Evolutionary conservation across 2,113 vertebrate species (phyloP), one percentile per base, ranked within the genome.

Genomic region (Prinia subflava): DNA sequence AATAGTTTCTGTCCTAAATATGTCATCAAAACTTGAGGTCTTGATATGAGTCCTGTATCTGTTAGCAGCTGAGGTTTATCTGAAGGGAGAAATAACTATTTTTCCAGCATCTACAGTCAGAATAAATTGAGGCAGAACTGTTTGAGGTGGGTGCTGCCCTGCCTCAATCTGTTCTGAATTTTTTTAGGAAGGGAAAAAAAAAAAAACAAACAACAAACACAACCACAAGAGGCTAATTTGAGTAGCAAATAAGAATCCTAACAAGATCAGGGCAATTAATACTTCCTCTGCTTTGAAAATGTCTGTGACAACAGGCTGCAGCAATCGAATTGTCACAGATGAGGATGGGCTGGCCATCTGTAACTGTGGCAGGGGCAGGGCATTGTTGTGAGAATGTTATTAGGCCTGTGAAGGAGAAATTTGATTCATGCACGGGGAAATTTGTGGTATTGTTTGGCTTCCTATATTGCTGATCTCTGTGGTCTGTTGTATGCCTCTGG

Each of bases 221-320:
- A 39, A 39, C 47, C 27, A 27, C 57, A 22, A 22, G 65, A 92
- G 57, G n/a, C 55, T 65, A 69, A 95, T 94, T 80, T 76, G 70
- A 73, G 42, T 37, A 76, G n/a, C 59, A 91, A 94, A 74, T 84
- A 92, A 65, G 59, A 73, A 79, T 57, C 53, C 9, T 64, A 73
- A 92, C 53, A 57, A 89, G 65, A 81, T 92, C 28, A 71, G 85
- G n/a, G 41, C 87, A 87, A 87, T 91, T 92, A 89, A 84, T 87
- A 28, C 21, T 85, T 87, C 39, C 55, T 83, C 76, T 82, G 60
- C 60, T 73, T 82, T 84, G 62, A 59, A 90, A 71, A 44, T 30
- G 20, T 18, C 27, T 0, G 0, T 8, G 28, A 16, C 44, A 86
- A 35, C 30, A 62, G 49, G 65, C 73, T 83, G 57, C 42, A 85